Evolutionary conservation across 2,888 invertebrate genomes (phyloP), one percentile per base, ranked within the genome.

Genomic region (Xestia ashworthii): DNA sequence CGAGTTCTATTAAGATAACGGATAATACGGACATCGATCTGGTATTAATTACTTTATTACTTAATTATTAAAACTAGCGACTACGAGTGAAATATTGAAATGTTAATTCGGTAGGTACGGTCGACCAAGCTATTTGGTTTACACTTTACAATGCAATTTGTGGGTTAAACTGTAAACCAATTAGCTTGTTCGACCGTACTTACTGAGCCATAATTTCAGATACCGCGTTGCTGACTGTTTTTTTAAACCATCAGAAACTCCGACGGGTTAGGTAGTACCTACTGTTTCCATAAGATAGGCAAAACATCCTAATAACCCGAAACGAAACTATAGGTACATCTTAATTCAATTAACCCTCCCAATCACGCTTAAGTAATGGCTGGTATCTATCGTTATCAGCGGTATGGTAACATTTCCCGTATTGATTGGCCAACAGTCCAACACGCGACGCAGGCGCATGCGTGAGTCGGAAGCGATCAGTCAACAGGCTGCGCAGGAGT

Each of bases 401-500:
- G 9, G 74, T 70, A 78, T 74, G 73, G 76, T 80, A 73, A 76
- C 79, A 74, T 83, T 87, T 81, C 81, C 60, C 74, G 53, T 69
- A 71, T 70, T 81, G 83, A 81, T 81, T 84, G 55, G 84, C 64
- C 22, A 73, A 81, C 69, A 65, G 55, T 65, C 53, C 16, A 60
- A 79, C 70, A 71, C 65, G 65, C 44, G 65, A 65, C 74, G 74
- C 84, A 74, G 69, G 58, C 55, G 76, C 82, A 78, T 76, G 82
- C 81, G 80, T 72, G 76, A 1, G 80, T 87, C 88, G 89, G 89
- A 89, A 89, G 88, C 81, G 81, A 89, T 89, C 89, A 68, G 84
- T 89, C 89, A 89, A 65, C 48, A 44, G 19, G 62, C 78, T 74
- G 84, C 71, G 78, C 74, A 44, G 72, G 87, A 81, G 86, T 85